Percentiles rank a stretch among this genome's conserved stretches.
Evolutionary conservation across 2,113 vertebrate species (phyloP).

Genomic region (Scomber colias): DNA sequence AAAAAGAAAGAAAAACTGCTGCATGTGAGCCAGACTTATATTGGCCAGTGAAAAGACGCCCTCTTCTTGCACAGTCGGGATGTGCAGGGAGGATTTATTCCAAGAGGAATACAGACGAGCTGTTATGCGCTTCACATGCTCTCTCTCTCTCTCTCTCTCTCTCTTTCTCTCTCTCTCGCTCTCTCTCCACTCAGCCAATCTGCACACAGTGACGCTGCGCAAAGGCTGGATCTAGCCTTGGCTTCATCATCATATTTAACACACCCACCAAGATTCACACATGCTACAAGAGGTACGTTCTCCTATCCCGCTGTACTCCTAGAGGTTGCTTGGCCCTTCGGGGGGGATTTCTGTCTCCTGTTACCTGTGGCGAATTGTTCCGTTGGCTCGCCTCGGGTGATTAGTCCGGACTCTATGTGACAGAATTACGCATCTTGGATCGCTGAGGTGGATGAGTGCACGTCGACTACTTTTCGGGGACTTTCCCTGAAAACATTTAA

Average conservation of each 20-base stretch:
- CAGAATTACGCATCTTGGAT: constrained; percentile 41
- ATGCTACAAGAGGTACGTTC: constrained; percentile 74
- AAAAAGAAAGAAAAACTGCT: constrained; percentile 7
- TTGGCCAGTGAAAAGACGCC: constrained; percentile 83
- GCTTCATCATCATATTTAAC: constrained; percentile 92
- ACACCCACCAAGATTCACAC: constrained; percentile 86
- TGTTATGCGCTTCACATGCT: constrained; percentile 56
- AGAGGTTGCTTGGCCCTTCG: constrained; percentile 58
- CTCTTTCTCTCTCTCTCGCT: constrained; percentile 23
- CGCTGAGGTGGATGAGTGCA: constrained; percentile 37
- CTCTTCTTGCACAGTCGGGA: constrained; percentile 87
- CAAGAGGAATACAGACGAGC: constrained; percentile 61
- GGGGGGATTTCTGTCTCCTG: constrained; percentile 70
- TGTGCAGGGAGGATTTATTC: constrained; percentile 84
- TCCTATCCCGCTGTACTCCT: constrained; percentile 74
- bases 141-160: constrained; percentile 27
- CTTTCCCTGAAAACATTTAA: constrained; percentile 51
- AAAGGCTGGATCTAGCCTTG: constrained; percentile 88
- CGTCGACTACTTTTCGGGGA: constrained; percentile 57
- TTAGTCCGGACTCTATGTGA: constrained; percentile 22
- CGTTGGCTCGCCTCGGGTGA: constrained; percentile 37
- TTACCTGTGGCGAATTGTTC: constrained; percentile 81
- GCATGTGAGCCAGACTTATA: constrained; percentile 28
- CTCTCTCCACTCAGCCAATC: constrained; percentile 90
- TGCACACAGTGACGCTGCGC: constrained; percentile 90